phyloP scores from a whole-genome alignment of 1,140 invertebrate genomes.

The Sinonovacula constricta region DNA sequence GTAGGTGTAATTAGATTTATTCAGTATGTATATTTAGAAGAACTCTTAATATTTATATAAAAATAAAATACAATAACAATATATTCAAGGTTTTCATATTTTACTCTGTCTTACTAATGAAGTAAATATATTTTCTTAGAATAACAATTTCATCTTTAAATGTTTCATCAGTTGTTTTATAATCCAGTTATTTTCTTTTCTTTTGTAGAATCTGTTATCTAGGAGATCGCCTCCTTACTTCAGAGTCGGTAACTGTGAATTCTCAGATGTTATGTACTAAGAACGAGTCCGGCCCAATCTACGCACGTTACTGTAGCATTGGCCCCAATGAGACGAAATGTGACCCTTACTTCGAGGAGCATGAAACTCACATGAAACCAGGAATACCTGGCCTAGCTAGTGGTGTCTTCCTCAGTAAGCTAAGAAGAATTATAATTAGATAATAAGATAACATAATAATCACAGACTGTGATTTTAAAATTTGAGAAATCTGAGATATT shows the following conservation, averaged over 20 bases:
- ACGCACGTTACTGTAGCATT: slow-evolving; percentile 82
- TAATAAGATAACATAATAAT: too few relatives aligned
- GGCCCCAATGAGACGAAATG: slow-evolving; percentile 80
- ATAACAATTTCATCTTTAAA: too few relatives aligned
- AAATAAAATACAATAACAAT: too few relatives aligned
- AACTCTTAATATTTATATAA: too few relatives aligned
- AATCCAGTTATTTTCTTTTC: too few relatives aligned
- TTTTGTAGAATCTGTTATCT: slow-evolving; percentile 96
- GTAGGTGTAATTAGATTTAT: too few relatives aligned
- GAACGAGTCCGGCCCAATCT: slow-evolving; percentile 78
- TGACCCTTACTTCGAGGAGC: slow-evolving; percentile 86
- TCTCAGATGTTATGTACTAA: slow-evolving; percentile 85
- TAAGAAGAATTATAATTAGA: neutral
- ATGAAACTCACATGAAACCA: slow-evolving; percentile 80
- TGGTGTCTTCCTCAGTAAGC: slow-evolving; percentile 86
- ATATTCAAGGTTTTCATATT: too few relatives aligned
- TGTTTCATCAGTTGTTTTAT: too few relatives aligned
- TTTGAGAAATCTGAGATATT: too few relatives aligned
- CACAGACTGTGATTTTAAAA: neutral
- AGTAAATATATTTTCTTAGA: too few relatives aligned
- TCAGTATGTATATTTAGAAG: too few relatives aligned
- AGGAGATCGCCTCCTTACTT: slow-evolving; percentile 89
- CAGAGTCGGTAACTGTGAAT: slow-evolving; percentile 61
- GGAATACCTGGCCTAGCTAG: slow-evolving; percentile 90
- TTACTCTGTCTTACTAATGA: too few relatives aligned